Percentiles rank a stretch among this genome's conserved stretches.
Evolutionary conservation across 2,113 vertebrate genomes (phyloP).

Genomic region (Chlorocebus sabaeus): DNA sequence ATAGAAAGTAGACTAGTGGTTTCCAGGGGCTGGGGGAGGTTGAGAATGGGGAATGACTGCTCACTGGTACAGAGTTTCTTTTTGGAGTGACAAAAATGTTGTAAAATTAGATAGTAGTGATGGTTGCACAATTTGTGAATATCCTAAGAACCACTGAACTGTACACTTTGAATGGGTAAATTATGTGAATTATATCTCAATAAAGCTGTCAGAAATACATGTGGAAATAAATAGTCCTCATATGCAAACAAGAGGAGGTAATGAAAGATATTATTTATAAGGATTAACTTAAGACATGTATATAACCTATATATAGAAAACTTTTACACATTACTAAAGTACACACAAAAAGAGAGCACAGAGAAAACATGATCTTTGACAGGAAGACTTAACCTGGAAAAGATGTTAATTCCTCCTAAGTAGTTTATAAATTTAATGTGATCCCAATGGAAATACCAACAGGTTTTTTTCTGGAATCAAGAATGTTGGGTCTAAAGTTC

Average conservation of each 20-base stretch:
- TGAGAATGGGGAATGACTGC: neutral
- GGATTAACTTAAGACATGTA: neutral
- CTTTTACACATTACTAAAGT: neutral
- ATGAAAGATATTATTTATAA: neutral
- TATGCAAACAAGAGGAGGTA: neutral
- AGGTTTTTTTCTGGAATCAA: neutral
- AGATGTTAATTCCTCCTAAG: neutral
- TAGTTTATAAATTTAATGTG: neutral
- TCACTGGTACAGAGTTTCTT: neutral
- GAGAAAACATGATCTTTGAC: neutral
- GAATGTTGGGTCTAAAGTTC: conserved; percentile 35
- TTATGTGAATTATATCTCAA: neutral
- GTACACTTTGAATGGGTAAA: neutral
- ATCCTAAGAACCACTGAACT: neutral
- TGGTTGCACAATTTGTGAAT: neutral
- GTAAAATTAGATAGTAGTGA: neutral
- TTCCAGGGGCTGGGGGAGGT: neutral
- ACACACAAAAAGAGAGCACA: neutral
- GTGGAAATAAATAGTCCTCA: neutral
- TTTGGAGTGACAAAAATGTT: neutral
- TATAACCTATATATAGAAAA: neutral
- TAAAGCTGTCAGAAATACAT: neutral
- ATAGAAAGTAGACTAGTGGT: neutral
- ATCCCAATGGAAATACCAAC: conserved; percentile 29
- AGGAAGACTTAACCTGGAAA: neutral